phyloP scores from a whole-genome alignment of 2,888 invertebrate species.

The Eilema griseolum region DNA sequence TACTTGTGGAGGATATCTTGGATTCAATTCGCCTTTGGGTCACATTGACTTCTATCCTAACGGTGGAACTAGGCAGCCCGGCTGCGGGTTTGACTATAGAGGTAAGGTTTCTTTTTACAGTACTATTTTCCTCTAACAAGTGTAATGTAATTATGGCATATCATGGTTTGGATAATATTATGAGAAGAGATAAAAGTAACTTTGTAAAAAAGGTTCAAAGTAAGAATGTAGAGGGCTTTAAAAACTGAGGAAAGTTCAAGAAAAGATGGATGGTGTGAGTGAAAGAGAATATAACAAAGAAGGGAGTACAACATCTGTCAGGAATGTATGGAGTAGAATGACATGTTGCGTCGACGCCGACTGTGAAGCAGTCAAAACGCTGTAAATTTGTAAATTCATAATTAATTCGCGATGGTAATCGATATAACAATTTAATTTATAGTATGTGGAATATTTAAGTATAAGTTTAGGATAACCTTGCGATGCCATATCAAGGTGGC shows the following conservation, averaged over 20 bases:
- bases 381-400: too few species aligned
- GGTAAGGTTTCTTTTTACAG: constrained; percentile 63
- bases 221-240: neutral
- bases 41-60: constrained; percentile 89
- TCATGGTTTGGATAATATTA: neutral
- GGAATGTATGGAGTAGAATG: too few species aligned
- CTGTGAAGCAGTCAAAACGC: too few species aligned
- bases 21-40: constrained; percentile 86
- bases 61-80: constrained; percentile 87
- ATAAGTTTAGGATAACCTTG: too few species aligned
- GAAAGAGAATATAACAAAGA: too few species aligned
- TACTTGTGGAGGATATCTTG: constrained; percentile 88
- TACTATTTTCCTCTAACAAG: neutral
- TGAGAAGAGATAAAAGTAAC: neutral
- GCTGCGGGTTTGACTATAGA: constrained; percentile 85
- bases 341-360: too few species aligned
- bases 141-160: neutral
- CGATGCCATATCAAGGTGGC: too few species aligned
- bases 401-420: too few species aligned
- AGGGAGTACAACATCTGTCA: neutral
- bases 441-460: too few species aligned
- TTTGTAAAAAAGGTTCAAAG: neutral
- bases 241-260: neutral
- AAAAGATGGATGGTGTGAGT: too few species aligned
- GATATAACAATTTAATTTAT: too few species aligned